Evolutionary conservation across 2,888 invertebrate species (phyloP).

Genomic region (Philereme transversata): DNA sequence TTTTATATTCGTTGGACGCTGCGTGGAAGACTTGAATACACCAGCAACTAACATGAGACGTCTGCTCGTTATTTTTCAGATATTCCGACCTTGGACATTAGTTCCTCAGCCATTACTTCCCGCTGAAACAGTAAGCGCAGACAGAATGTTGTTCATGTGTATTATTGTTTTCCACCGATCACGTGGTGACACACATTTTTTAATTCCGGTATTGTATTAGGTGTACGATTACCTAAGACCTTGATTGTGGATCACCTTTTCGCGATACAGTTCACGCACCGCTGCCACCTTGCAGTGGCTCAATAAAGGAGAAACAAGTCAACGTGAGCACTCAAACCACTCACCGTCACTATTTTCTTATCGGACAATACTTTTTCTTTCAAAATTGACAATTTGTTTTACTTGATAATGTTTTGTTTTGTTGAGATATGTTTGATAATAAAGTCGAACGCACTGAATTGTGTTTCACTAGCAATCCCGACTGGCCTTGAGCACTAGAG

Average conservation of each 20-base stretch:
- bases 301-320: slow-evolving; percentile 40
- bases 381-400: slow-evolving; percentile 64
- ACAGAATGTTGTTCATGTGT: slow-evolving; percentile 79
- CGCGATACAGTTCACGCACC: slow-evolving; percentile 45
- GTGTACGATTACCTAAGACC: slow-evolving; percentile 52
- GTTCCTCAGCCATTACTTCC: slow-evolving; percentile 75
- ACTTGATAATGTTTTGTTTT: slow-evolving; percentile 57
- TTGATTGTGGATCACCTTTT: slow-evolving; percentile 59
- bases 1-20: slow-evolving; percentile 38
- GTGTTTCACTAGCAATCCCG: slow-evolving; percentile 81
- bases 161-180: slow-evolving; percentile 77
- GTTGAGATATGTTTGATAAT: slow-evolving; percentile 69
- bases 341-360: slow-evolving; percentile 62
- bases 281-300: slow-evolving; percentile 46
- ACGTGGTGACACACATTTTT: slow-evolving; percentile 65
- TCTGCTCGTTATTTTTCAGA: slow-evolving; percentile 83
- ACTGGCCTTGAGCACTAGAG: slow-evolving; percentile 70
- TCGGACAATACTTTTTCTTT: slow-evolving; percentile 59
- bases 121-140: slow-evolving; percentile 82
- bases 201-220: slow-evolving; percentile 53
- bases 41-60: slow-evolving; percentile 74
- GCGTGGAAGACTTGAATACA: slow-evolving; percentile 62
- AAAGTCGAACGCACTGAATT: slow-evolving; percentile 80
- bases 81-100: slow-evolving; percentile 82
- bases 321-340: slow-evolving; percentile 67